phyloP scores from a whole-genome alignment of 2,888 invertebrate species.

The Tetramorium bicarinatum region DNA sequence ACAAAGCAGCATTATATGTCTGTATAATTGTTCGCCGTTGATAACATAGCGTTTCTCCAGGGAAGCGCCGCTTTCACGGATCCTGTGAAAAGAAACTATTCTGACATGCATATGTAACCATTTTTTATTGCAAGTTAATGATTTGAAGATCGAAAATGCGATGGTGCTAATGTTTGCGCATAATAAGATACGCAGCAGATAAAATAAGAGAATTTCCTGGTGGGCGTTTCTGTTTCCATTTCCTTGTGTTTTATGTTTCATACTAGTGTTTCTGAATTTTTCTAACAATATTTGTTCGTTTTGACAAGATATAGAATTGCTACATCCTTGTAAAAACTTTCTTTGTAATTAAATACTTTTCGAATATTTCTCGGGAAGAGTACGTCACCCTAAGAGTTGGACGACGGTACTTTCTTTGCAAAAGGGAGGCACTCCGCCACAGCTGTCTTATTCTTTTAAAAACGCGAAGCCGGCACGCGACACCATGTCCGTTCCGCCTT shows the following conservation, averaged over 20 bases:
- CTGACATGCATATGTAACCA: background rate
- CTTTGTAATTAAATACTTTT: constrained; percentile 20
- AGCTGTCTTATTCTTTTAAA: constrained; percentile 47
- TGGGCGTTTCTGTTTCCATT: background rate
- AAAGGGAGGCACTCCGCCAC: constrained; percentile 23
- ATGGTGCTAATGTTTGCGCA: constrained; percentile 18
- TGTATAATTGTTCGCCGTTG: constrained; percentile 26
- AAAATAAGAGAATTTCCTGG: background rate
- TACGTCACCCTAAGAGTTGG: background rate
- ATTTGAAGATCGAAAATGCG: constrained; percentile 24
- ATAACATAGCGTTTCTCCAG: constrained; percentile 34
- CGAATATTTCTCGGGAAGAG: constrained; percentile 23
- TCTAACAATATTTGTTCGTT: background rate
- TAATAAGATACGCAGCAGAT: background rate
- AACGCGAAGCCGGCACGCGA: constrained; percentile 59
- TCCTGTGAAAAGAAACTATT: constrained; percentile 35
- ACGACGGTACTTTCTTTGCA: constrained; percentile 35
- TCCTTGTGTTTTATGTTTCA: background rate
- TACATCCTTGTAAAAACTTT: background rate
- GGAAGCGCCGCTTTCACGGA: constrained; percentile 41
- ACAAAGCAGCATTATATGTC: constrained; percentile 33
- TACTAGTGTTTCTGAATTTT: background rate
- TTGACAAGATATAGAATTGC: background rate
- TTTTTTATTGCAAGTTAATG: constrained; percentile 31
- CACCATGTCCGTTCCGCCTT: constrained; percentile 49